These are phyloP conservation scores for Eurystomus glaucurus DNA, from an alignment of 2,797 vertebrate genomes.

Conservation along the genomic window DNA sequence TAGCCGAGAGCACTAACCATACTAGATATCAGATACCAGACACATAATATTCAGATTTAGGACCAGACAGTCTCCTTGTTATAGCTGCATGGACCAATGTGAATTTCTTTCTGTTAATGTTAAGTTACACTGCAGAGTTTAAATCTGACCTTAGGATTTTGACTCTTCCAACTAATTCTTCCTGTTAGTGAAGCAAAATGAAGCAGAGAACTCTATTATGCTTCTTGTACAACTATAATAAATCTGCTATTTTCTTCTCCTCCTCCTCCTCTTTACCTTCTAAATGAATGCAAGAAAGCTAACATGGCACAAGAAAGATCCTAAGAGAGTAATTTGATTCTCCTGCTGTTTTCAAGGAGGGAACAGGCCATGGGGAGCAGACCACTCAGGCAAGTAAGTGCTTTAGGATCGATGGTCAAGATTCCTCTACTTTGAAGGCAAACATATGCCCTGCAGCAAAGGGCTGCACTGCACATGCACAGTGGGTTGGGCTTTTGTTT, in stretches of 20 bases:
- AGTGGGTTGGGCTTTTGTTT: not conserved
- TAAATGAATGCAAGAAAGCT: not conserved
- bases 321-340: not conserved
- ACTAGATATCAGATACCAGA: not conserved
- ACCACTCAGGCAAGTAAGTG: not conserved
- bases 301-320: not conserved
- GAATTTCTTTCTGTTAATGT: not conserved
- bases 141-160: not conserved
- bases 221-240: not conserved
- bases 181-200: not conserved
- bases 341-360: not conserved
- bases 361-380: not conserved
- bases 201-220: not conserved
- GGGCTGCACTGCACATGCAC: fast-evolving
- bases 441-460: not conserved
- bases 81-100: not conserved
- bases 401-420: fast-evolving
- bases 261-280: not conserved
- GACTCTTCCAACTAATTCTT: not conserved
- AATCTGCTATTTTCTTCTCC: not conserved
- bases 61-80: not conserved
- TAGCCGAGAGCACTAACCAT: no score
- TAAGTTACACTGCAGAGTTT: not conserved
- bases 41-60: not conserved
- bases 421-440: not conserved